phyloP scores from a whole-genome alignment of 2,888 invertebrate genomes.

The Hemistola chrysoprasaria region DNA sequence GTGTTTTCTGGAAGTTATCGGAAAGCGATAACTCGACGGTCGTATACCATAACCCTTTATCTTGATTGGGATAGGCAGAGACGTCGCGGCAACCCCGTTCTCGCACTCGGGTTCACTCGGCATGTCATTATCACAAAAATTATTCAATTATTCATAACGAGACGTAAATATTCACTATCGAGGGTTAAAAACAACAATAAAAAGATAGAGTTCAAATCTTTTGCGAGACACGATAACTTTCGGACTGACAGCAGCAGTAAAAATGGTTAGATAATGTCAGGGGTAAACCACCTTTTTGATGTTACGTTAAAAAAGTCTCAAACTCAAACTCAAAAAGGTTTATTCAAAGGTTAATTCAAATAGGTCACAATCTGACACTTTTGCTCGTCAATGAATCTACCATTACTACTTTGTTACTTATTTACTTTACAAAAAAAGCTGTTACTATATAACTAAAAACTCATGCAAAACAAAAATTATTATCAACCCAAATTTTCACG shows the following conservation, averaged over 20 bases:
- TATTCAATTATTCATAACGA: slow-evolving; percentile 62
- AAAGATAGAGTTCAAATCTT: slow-evolving; percentile 4
- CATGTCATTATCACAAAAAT: slow-evolving; percentile 66
- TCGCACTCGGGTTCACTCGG: slow-evolving; percentile 37
- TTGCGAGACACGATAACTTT: slow-evolving; percentile 9
- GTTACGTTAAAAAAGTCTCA: too few species aligned
- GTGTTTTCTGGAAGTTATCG: slow-evolving; percentile 70
- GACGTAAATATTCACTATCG: slow-evolving; percentile 26
- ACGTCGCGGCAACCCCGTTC: slow-evolving; percentile 50
- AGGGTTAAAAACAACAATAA: slow-evolving; percentile 20
- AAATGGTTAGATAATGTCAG: slow-evolving; percentile 9
- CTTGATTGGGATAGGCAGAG: slow-evolving; percentile 65
- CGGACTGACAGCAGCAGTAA: slow-evolving; percentile 8
- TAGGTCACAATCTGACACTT: too few species aligned
- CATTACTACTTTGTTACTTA: too few species aligned
- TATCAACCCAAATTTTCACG: too few species aligned
- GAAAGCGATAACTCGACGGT: slow-evolving; percentile 60
- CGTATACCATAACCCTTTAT: slow-evolving; percentile 64
- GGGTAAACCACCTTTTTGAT: slow-evolving; percentile 4
- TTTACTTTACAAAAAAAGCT: too few species aligned
- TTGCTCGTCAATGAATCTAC: too few species aligned
- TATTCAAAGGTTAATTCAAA: too few species aligned
- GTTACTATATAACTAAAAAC: too few species aligned
- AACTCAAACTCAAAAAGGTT: too few species aligned
- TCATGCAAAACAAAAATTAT: too few species aligned